Percentiles rank a stretch among this genome's conserved stretches.
phyloP scores from a whole-genome alignment of 2,797 vertebrate genomes.

The Hypotaenidia philippensis region DNA sequence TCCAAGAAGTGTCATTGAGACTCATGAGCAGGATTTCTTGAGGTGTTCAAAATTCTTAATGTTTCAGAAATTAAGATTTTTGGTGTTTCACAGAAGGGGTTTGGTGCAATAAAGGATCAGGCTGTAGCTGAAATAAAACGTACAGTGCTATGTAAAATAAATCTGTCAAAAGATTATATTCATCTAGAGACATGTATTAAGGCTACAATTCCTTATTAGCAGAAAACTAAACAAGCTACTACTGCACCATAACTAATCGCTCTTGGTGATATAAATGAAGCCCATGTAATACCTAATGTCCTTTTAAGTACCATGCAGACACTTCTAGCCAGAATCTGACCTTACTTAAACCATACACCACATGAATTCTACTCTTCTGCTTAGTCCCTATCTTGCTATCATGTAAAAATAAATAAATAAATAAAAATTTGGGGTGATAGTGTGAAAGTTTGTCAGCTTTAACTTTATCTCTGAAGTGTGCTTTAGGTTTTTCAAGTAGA shows the following conservation, averaged over 20 bases:
- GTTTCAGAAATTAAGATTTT: background rate
- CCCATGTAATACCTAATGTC: background rate
- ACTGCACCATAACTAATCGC: background rate
- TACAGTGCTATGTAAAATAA: background rate
- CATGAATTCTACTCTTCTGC: background rate
- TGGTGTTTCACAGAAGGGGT: background rate
- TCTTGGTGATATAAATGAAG: background rate
- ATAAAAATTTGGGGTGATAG: rapidly evolving
- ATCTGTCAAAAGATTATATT: background rate
- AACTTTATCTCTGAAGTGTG: background rate
- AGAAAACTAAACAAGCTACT: background rate
- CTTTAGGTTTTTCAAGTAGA: background rate
- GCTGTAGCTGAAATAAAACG: background rate
- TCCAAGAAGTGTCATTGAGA: slow-evolving; percentile 3
- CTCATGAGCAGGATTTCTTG: background rate
- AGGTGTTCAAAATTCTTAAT: background rate
- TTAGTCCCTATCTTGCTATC: background rate
- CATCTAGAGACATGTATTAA: background rate
- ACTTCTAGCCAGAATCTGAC: background rate
- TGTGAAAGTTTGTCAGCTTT: background rate
- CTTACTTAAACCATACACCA: background rate
- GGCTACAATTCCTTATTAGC: background rate
- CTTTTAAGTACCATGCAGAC: background rate
- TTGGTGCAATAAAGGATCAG: background rate
- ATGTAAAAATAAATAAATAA: background rate